Evolutionary conservation across 2,113 vertebrate species (phyloP).

Genomic region (Pituophis catenifer): DNA sequence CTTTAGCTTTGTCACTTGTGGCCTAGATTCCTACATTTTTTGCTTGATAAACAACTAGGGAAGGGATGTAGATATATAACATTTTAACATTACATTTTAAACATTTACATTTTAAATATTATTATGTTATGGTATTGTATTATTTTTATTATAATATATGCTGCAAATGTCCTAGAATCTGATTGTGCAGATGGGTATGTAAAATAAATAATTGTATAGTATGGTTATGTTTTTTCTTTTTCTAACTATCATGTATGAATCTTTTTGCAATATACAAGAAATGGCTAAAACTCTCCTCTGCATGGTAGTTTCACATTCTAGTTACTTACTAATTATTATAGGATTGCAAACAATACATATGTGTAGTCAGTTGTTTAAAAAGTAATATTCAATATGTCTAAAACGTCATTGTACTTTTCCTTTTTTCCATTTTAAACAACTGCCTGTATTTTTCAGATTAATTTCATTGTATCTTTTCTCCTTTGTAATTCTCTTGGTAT

Average conservation of each 20-base stretch:
- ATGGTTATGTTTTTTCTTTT: background rate
- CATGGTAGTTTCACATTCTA: background rate
- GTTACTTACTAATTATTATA: background rate
- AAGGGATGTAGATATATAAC: background rate
- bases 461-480: conserved; percentile 54
- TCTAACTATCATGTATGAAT: background rate
- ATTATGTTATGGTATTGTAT: background rate
- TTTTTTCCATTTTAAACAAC: background rate
- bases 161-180: background rate
- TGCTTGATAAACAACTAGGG: background rate
- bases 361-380: background rate
- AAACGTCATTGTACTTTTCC: background rate
- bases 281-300: background rate
- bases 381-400: background rate
- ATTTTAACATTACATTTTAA: background rate
- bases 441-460: conserved; percentile 47
- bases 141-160: background rate
- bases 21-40: background rate
- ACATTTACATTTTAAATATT: background rate
- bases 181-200: background rate
- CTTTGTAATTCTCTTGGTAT: conserved; percentile 16
- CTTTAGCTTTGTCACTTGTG: background rate
- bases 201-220: background rate
- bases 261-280: background rate
- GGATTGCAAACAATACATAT: background rate